These are phyloP conservation scores for Trichomalopsis sarcophagae DNA, from an alignment of 1,140 invertebrate species.

Conservation along the genomic window DNA sequence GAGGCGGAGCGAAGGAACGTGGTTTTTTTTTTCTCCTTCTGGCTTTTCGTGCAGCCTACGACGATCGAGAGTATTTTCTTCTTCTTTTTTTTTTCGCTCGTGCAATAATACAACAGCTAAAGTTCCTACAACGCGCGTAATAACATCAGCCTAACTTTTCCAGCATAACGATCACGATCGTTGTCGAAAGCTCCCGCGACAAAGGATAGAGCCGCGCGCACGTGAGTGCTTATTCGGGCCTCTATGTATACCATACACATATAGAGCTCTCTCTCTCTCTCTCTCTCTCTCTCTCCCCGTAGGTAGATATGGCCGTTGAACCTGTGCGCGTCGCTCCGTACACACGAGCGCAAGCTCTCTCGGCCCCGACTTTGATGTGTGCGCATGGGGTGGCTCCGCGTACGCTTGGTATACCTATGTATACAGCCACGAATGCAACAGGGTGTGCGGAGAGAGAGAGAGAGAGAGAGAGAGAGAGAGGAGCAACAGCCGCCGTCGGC, in stretches of 20 bases:
- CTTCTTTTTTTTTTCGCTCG: not conserved
- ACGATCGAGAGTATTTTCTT: no score
- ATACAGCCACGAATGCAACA: not conserved
- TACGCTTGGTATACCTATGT: not conserved
- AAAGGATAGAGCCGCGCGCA: not conserved
- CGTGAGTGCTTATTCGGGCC: not conserved
- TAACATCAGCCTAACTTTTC: no score
- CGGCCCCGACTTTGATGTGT: not conserved
- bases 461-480: no score
- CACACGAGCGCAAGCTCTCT: not conserved
- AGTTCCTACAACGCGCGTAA: no score
- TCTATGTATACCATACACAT: no score
- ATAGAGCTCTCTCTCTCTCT: no score
- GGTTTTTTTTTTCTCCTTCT: no score
- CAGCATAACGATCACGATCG: no score
- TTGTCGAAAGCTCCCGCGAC: no score
- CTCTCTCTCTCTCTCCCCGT: not conserved
- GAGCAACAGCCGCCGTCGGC: not conserved
- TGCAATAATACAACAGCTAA: no score
- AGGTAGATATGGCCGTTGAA: not conserved
- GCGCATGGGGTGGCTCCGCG: not conserved
- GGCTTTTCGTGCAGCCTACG: not conserved
- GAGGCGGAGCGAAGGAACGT: constrained; percentile 28
- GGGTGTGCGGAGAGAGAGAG: not conserved
- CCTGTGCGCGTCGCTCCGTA: not conserved